Evolutionary conservation across 2,113 vertebrate genomes (phyloP), one percentile per base, ranked within the genome.

Genomic region (Seriola dumerili): DNA sequence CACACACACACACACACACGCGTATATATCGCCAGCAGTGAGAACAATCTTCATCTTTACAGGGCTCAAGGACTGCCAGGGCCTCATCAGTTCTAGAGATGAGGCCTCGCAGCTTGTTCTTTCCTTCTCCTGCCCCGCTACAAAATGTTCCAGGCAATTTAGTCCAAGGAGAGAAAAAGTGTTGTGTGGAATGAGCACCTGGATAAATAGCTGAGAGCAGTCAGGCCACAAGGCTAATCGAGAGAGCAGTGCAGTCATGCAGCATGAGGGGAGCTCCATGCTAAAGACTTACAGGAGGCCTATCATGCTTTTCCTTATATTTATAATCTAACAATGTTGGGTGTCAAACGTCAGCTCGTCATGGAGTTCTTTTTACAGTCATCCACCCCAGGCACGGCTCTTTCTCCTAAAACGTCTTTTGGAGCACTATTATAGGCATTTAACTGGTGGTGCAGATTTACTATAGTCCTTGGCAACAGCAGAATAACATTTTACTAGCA

Each of bases 141-240:
- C 72, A 78, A 78, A 91, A 76, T 46, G 84, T 91, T 87, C 61
- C 80, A 59, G 80, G 52, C 59, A 87, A 89, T 90, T 89, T 89
- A 81, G 62, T 80, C 74, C 75, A 58, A 85, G 85, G 74, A 87
- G 71, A 90, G 68, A 82, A 80, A 77, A 86, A 54, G 67, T 88
- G 76, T 72, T 80, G 73, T 62, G 72, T 44, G 40, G 74, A 80
- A 76, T 19, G 21, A 67, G 65, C 3, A 17, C 25, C 42, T 62
- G 52, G 76, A 83, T 90, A 88, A 92, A 93, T 78, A 85, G 67
- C 68, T 62, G 59, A 63, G 67, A 77, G 78, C 76, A 62, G 62
- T 77, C 76, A n/a, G 67, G 72, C 70, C 78, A 86, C 70, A 68
- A 87, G 81, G 80, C 84, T 86, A 87, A 90, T 81, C 3, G 25